phyloP scores from a whole-genome alignment of 1,140 invertebrate species.

The Rhopalosiphum maidis region DNA sequence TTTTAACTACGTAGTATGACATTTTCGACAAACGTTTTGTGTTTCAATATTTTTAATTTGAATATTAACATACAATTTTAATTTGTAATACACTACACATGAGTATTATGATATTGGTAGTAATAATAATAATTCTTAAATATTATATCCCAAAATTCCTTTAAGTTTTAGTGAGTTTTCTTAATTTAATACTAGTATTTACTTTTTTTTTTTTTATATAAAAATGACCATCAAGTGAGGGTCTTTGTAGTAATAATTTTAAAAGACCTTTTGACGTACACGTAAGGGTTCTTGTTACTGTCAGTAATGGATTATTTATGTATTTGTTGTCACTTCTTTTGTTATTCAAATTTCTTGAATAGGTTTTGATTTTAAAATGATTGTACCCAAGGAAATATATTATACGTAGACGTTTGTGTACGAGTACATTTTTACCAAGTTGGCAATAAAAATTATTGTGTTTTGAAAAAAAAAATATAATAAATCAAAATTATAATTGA shows the following conservation, averaged over 20 bases:
- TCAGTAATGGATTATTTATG: constrained; percentile 47
- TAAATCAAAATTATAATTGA: constrained; percentile 27
- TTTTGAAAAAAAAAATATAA: neutral
- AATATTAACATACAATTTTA: neutral
- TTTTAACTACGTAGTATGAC: too few relatives aligned
- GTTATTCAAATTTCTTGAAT: constrained; percentile 43
- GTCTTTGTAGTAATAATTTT: neutral
- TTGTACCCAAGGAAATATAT: constrained; percentile 41
- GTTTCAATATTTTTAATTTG: neutral
- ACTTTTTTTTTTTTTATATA: neutral
- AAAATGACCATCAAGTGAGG: neutral
- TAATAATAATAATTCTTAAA: neutral
- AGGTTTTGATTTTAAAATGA: constrained; percentile 38
- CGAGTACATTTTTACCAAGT: neutral
- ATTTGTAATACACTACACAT: neutral
- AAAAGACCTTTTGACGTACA: neutral
- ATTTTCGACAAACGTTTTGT: neutral
- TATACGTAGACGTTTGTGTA: constrained; percentile 23
- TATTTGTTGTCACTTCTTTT: constrained; percentile 35
- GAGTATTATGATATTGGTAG: neutral
- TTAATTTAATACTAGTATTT: neutral
- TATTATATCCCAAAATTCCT: neutral
- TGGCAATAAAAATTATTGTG: constrained; percentile 21
- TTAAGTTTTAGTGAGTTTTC: neutral
- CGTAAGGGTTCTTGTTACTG: neutral